Evolutionary conservation across 2,888 invertebrate genomes (phyloP).

Genomic region (Plusia festucae): DNA sequence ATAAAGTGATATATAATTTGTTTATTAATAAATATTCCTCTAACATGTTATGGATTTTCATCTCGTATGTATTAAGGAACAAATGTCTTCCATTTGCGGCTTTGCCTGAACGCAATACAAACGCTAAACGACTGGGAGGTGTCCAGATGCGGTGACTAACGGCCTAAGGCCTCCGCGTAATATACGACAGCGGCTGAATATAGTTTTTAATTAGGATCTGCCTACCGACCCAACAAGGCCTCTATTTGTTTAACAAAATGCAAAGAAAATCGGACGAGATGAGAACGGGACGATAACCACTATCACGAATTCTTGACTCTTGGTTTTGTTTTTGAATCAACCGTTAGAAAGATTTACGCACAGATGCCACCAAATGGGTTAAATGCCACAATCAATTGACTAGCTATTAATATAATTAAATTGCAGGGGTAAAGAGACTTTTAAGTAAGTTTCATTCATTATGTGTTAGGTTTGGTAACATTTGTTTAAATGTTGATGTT

Average conservation of each 20-base stretch:
- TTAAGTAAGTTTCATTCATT: constrained; percentile 38
- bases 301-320: constrained; percentile 75
- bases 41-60: constrained; percentile 24
- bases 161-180: constrained; percentile 79
- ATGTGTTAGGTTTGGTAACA: background rate
- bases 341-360: constrained; percentile 82
- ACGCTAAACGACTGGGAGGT: constrained; percentile 80
- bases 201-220: constrained; percentile 87
- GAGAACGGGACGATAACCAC: constrained; percentile 75
- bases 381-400: constrained; percentile 78
- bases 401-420: constrained; percentile 69
- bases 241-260: constrained; percentile 85
- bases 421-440: constrained; percentile 63
- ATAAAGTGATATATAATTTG: background rate
- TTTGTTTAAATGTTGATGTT: constrained; percentile 57
- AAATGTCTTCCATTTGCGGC: constrained; percentile 59
- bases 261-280: constrained; percentile 75
- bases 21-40: constrained; percentile 8
- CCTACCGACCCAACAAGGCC: constrained; percentile 77
- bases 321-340: constrained; percentile 79
- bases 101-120: constrained; percentile 65
- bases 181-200: constrained; percentile 80
- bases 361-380: constrained; percentile 72
- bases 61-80: constrained; percentile 47
- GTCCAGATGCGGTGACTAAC: constrained; percentile 77